Conservation (phyloP, 2,888 invertebrate species). For the Saturnia japonica region DNA sequence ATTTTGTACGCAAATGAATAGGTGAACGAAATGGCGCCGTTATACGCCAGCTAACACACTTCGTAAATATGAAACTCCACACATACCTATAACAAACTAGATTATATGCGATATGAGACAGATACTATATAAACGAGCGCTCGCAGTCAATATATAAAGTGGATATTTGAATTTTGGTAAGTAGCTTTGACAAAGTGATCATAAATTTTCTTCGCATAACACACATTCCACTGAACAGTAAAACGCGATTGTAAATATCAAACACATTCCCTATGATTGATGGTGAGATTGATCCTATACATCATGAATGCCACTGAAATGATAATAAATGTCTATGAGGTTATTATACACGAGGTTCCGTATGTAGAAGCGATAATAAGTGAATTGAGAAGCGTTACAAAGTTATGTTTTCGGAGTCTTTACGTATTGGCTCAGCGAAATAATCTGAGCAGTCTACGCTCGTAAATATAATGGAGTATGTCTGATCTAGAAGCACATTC, state of each 20-base stretch:
- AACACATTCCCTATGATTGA: constrained; percentile 7
- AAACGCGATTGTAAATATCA: background rate
- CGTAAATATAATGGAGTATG: too few relatives aligned
- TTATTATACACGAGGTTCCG: background rate
- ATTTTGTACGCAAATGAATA: background rate
- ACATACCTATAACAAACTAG: background rate
- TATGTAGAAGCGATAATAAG: background rate
- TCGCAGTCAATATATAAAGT: background rate
- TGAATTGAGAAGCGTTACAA: too few relatives aligned
- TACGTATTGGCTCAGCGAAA: too few relatives aligned
- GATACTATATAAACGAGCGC: background rate
- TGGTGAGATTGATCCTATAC: constrained; percentile 2
- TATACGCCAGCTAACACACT: background rate
- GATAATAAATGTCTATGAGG: background rate
- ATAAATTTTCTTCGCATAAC: constrained; percentile 8
- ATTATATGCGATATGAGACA: background rate
- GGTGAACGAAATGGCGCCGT: background rate
- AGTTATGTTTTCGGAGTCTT: too few relatives aligned
- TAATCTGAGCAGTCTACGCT: too few relatives aligned
- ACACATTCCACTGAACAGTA: constrained; percentile 2
- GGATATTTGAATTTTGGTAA: background rate
- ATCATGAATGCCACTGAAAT: background rate
- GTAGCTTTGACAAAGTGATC: background rate
- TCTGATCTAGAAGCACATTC: too few relatives aligned
- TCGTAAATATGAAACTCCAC: background rate